Evolutionary conservation across 2,888 invertebrate species (phyloP), one percentile per base, ranked within the genome.

Genomic region (Epiperipatus broadwayi): DNA sequence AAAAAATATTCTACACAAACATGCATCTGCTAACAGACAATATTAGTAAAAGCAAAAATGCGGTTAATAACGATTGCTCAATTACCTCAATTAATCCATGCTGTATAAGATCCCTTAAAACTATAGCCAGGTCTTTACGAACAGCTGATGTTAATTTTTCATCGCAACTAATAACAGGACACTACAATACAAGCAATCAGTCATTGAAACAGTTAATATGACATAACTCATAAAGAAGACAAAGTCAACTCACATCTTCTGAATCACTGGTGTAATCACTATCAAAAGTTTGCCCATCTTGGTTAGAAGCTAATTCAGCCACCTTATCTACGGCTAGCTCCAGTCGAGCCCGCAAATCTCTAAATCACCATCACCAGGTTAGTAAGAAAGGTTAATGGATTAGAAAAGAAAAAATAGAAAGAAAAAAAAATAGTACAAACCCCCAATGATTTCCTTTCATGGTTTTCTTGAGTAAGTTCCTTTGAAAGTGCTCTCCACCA

Each of bases 381-480:
- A 18, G 10, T 38, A 21, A 29, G 4, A 35, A 40, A 8, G 4
- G 10, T 37, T 36, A 4, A 15, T 25, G 5, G n/a, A 8, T 19
- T 15, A 18, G 5, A 30, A 2, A 18, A 40, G 15, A 4, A 19
- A 27, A 29, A 8, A 18, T 18, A 22, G 10, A 32, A 8, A 31
- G 15, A 8, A 28, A 27, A 15, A 8, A 28, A 27, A 21, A 2
- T 10, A 28, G 37, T 10, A 20, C 30, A 31, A 10, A 73, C 70
- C 89, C 91, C 81, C 89, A 97, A 60, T 91, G 93, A 54, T 87
- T 81, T 21, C 78, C 73, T 54, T 76, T 75, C 44, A 73, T 69
- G 18, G 81, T 78, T 48, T 77, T 77, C 57, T 87, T 89, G 35
- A 80, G 67, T 40, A 78, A 72, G 58, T 78, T 84, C 50, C 72